Conservation (phyloP, 64 coral and sea anemone species). For the Pocillopora damicornis region DNA sequence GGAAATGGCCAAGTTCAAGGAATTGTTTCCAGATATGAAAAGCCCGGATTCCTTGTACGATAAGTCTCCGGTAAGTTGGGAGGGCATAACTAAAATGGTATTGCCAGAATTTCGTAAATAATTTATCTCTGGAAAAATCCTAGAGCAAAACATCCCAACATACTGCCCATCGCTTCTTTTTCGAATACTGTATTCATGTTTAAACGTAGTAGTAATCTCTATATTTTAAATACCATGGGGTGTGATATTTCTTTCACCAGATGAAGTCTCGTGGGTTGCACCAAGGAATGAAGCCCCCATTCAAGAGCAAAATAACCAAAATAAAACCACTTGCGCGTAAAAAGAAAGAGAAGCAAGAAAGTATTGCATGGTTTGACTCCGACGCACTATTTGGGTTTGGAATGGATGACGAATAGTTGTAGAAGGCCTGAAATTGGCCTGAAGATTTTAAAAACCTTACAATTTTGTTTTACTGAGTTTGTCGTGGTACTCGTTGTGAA, state of each 20-base stretch:
- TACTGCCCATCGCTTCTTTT: too few relatives aligned
- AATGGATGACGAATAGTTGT: conserved; percentile 8
- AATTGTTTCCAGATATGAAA: conserved; percentile 62
- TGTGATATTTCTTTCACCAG: background rate
- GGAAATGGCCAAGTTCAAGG: conserved; percentile 60
- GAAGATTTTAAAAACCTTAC: background rate
- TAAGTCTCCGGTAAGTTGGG: conserved; percentile 40
- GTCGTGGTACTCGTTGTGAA: background rate
- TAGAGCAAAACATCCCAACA: too few relatives aligned
- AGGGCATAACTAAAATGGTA: background rate
- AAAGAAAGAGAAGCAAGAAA: conserved; percentile 38
- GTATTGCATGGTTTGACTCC: conserved; percentile 54
- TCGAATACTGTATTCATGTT: too few relatives aligned
- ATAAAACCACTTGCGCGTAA: conserved; percentile 40
- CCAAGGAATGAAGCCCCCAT: conserved; percentile 40
- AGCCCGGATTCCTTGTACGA: conserved; percentile 30
- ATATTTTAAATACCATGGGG: background rate
- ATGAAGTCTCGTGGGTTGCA: background rate
- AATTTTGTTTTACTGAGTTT: background rate
- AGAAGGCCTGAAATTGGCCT: background rate
- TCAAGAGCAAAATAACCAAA: conserved; percentile 53
- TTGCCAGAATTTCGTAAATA: too few relatives aligned
- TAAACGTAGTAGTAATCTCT: too few relatives aligned
- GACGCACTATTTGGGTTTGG: conserved; percentile 62
- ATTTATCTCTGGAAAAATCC: too few relatives aligned